Conservation (phyloP, 2,888 invertebrate species). For the Temnothorax unifasciatus region DNA sequence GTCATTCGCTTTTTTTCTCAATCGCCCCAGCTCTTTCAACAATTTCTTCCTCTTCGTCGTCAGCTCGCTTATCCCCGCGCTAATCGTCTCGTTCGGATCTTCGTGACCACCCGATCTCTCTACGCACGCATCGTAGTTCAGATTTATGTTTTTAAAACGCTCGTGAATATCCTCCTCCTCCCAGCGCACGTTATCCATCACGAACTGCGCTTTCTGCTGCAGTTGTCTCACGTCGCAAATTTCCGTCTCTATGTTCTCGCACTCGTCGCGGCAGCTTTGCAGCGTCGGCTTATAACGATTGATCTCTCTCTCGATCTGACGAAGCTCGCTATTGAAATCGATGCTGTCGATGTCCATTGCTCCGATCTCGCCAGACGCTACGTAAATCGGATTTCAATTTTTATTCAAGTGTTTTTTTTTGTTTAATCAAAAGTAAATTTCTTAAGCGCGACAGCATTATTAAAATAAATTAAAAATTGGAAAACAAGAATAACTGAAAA, state of each 20-base stretch:
- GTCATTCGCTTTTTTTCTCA: conserved; percentile 42
- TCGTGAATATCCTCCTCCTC: conserved; percentile 42
- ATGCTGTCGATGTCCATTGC: not conserved
- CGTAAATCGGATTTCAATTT: not conserved
- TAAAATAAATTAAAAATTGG: not conserved
- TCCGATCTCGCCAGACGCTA: not conserved
- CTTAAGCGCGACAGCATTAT: not conserved
- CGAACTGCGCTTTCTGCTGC: conserved; percentile 62
- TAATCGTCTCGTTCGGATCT: conserved; percentile 16
- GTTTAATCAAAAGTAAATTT: not conserved
- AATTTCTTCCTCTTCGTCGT: conserved; percentile 38
- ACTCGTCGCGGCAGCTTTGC: conserved; percentile 47
- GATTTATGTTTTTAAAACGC: conserved; percentile 64
- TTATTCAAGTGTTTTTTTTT: not conserved
- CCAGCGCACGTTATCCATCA: conserved; percentile 58
- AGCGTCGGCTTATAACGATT: conserved; percentile 50
- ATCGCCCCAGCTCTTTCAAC: conserved; percentile 40
- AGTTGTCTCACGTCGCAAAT: conserved; percentile 52
- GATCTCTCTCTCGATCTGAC: conserved; percentile 41
- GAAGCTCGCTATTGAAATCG: not conserved
- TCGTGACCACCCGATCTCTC: not conserved
- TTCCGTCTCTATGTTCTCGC: conserved; percentile 55
- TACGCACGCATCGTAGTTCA: conserved; percentile 52
- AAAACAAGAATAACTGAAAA: not conserved
- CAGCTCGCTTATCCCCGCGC: conserved; percentile 44